Conservation (phyloP, 2,888 invertebrate genomes). For the Chaetoderma sp. region DNA sequence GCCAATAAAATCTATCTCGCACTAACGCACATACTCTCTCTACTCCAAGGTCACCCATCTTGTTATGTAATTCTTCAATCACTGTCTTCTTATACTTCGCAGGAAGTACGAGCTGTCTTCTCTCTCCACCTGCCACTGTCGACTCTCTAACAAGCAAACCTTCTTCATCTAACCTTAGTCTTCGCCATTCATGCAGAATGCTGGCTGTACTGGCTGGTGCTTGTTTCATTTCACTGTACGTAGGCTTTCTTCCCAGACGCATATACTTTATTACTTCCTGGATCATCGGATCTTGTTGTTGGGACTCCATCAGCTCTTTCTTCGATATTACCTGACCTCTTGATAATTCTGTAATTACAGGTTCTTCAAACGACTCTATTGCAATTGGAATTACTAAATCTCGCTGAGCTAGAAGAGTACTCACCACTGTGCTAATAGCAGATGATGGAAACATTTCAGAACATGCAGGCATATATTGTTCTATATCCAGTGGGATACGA, state of each 20-base stretch:
- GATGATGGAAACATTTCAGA: too few species aligned
- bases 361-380: too few species aligned
- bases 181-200: background rate
- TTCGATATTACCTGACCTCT: background rate
- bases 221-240: too few species aligned
- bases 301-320: background rate
- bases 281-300: background rate
- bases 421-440: too few species aligned
- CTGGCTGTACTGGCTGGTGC: background rate
- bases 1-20: constrained; percentile 10
- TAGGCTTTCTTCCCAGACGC: background rate
- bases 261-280: background rate
- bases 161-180: background rate
- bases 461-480: constrained; percentile 10
- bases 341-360: too few species aligned
- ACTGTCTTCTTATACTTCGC: background rate
- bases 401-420: too few species aligned
- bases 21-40: background rate
- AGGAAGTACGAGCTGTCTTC: constrained; percentile 5
- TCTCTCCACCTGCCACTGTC: background rate
- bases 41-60: constrained; percentile 3
- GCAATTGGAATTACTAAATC: too few species aligned
- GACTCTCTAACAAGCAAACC: background rate
- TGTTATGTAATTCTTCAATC: background rate
- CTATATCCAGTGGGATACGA: constrained; percentile 18